Evolutionary conservation across 2,888 invertebrate genomes (phyloP).

Genomic region (Tinea pellionella): DNA sequence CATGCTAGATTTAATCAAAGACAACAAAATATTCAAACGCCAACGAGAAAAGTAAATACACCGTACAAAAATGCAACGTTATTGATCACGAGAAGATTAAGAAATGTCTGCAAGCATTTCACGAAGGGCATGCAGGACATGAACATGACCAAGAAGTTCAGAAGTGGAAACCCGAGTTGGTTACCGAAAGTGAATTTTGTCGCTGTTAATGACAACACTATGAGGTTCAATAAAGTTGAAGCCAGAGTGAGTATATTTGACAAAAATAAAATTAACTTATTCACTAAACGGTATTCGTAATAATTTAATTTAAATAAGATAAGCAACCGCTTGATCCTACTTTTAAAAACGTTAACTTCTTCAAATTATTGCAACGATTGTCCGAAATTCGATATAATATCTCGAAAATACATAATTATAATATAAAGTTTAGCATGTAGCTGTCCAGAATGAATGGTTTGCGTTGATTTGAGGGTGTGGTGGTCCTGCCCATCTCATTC

Average conservation of each 20-base stretch:
- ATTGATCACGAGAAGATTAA: constrained; percentile 46
- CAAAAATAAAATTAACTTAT: not conserved
- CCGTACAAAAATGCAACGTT: constrained; percentile 41
- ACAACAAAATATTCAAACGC: constrained; percentile 27
- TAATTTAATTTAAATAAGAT: not conserved
- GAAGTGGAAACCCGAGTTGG: constrained; percentile 52
- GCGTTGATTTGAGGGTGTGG: constrained; percentile 38
- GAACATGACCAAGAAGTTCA: constrained; percentile 43
- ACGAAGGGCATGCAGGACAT: constrained; percentile 35
- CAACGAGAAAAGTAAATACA: constrained; percentile 21
- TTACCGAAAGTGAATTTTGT: constrained; percentile 56
- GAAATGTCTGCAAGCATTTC: constrained; percentile 45
- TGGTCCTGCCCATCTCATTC: constrained; percentile 52
- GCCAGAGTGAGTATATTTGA: constrained; percentile 20
- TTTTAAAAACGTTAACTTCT: not conserved
- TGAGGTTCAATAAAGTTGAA: constrained; percentile 15
- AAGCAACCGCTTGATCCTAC: not conserved
- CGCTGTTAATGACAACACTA: constrained; percentile 47
- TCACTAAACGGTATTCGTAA: not conserved
- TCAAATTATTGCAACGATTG: not conserved
- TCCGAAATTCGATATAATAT: constrained; percentile 8
- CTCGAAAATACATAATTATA: constrained; percentile 7
- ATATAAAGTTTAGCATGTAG: constrained; percentile 10
- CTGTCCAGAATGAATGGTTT: constrained; percentile 9
- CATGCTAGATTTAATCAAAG: constrained; percentile 20